phyloP scores from a whole-genome alignment of 2,113 vertebrate genomes.

The Pituophis catenifer region DNA sequence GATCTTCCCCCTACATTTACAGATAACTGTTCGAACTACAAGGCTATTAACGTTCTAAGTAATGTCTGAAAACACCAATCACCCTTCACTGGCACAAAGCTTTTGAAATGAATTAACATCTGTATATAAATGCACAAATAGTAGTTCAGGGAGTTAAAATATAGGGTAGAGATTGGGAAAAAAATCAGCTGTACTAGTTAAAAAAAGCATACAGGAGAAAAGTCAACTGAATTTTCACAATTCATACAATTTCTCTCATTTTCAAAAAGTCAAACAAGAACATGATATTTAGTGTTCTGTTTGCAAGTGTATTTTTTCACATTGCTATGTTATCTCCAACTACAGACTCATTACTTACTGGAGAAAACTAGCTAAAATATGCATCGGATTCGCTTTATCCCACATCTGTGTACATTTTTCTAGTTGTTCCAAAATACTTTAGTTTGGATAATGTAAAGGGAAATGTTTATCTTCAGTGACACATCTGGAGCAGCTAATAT shows the following conservation, averaged over 20 bases:
- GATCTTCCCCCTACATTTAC: constrained; percentile 58
- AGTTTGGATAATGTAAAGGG: neutral
- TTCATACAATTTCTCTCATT: constrained; percentile 52
- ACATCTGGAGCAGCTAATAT: constrained; percentile 54
- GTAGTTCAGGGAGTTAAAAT: constrained; percentile 57
- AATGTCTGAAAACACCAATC: constrained; percentile 72
- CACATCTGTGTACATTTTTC: neutral
- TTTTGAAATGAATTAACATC: constrained; percentile 64
- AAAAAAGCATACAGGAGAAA: constrained; percentile 49
- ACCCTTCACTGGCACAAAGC: constrained; percentile 63
- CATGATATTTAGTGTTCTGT: constrained; percentile 46
- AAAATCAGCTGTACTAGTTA: constrained; percentile 13
- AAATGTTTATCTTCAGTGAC: neutral
- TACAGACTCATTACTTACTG: constrained; percentile 4
- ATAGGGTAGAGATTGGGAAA: constrained; percentile 42
- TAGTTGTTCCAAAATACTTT: constrained; percentile 4
- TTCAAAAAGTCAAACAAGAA: constrained; percentile 51
- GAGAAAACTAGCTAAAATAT: neutral
- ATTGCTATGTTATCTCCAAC: constrained; percentile 23
- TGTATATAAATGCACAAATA: constrained; percentile 56
- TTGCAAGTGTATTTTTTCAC: constrained; percentile 29
- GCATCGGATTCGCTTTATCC: neutral
- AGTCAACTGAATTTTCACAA: constrained; percentile 44
- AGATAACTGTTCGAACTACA: constrained; percentile 64
- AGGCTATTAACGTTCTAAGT: constrained; percentile 65